A percentile compares a stretch with the other conserved stretches of the same genome.
These are phyloP conservation scores for Lepidothrix coronata DNA, from an alignment of 2,113 vertebrate species.

Conservation along the genomic window DNA sequence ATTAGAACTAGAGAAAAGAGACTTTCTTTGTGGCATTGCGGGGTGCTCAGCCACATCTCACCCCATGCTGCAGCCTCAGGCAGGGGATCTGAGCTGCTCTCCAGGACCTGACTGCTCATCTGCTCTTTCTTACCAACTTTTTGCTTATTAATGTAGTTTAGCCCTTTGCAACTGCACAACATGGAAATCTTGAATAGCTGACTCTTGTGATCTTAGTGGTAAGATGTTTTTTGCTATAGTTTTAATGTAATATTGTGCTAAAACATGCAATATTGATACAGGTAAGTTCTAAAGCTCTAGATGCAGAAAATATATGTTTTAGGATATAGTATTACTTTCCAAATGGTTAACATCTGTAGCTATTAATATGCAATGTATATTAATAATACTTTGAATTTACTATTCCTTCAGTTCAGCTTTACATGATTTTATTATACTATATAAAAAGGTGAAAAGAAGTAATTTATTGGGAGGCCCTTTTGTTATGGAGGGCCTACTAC, in stretches of 20 bases:
- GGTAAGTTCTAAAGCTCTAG: not conserved
- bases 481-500: not conserved
- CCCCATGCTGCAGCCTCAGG: not conserved
- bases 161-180: not conserved
- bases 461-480: not conserved
- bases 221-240: not conserved
- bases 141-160: not conserved
- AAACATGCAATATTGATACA: not conserved
- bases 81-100: accelerated
- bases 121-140: not conserved
- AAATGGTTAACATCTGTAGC: not conserved
- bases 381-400: not conserved
- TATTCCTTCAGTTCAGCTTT: not conserved
- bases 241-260: not conserved
- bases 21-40: not conserved
- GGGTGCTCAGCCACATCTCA: not conserved
- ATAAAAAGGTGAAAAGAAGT: not conserved
- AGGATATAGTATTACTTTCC: not conserved
- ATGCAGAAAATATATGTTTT: not conserved
- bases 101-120: not conserved
- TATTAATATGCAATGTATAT: not conserved
- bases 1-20: not conserved
- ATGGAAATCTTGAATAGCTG: not conserved
- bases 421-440: not conserved
- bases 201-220: not conserved